These are phyloP conservation scores for Erannis defoliaria DNA, from an alignment of 2,888 invertebrate species.

Conservation along the genomic window DNA sequence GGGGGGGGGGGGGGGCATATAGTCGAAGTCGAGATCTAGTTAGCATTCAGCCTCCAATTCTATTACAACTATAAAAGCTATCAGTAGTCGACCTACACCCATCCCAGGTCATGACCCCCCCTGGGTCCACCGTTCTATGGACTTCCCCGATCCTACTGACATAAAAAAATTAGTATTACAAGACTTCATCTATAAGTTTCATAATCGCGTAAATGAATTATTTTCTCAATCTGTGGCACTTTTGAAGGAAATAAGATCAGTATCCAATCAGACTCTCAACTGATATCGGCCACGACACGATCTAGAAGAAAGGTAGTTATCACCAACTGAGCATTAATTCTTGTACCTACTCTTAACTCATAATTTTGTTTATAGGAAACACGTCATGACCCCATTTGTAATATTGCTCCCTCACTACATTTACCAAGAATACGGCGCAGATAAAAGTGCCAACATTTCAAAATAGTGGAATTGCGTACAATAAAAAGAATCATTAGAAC, in stretches of 20 bases:
- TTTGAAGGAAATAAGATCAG: too few species aligned
- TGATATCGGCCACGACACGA: too few species aligned
- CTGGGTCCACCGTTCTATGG: too few species aligned
- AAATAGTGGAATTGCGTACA: constrained; percentile 55
- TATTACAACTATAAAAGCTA: too few species aligned
- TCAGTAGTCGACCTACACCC: too few species aligned
- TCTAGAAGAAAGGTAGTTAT: neutral
- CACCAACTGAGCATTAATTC: constrained; percentile 10
- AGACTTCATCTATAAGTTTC: neutral
- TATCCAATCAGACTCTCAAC: too few species aligned
- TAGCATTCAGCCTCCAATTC: too few species aligned
- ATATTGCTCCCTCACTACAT: constrained; percentile 39
- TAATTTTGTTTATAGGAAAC: constrained; percentile 24
- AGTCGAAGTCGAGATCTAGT: too few species aligned
- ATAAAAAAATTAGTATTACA: neutral
- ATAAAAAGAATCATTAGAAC: constrained; percentile 63
- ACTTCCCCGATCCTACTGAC: neutral
- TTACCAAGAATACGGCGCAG: constrained; percentile 34
- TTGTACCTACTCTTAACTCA: constrained; percentile 4
- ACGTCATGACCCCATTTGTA: constrained; percentile 24
- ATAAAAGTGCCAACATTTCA: constrained; percentile 55
- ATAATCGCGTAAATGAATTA: neutral
- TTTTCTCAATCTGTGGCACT: neutral
- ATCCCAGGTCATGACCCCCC: neutral
- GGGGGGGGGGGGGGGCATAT: too few species aligned